Evolutionary conservation across 1,140 invertebrate species (phyloP).

Genomic region (Samia ricini): DNA sequence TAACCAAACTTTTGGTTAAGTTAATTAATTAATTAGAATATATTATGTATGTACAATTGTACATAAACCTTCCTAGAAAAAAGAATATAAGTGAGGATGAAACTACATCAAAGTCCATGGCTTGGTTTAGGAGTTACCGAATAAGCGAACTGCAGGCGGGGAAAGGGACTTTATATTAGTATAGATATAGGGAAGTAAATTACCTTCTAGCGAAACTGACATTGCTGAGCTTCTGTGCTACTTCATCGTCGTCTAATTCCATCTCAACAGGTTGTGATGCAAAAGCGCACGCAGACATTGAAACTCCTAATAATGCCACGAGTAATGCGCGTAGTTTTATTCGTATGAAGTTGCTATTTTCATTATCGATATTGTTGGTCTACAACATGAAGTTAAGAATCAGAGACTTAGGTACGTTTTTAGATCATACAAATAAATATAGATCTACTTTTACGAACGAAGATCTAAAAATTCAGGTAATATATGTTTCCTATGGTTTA

Average conservation of each 20-base stretch:
- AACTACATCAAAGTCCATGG: neutral
- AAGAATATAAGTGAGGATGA: too few species aligned
- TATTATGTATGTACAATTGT: too few species aligned
- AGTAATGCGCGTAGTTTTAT: conserved; percentile 55
- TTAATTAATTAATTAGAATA: too few species aligned
- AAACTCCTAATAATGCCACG: conserved; percentile 59
- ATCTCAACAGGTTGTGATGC: conserved; percentile 63
- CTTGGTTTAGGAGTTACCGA: too few species aligned
- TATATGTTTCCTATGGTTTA: too few species aligned
- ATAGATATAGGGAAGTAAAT: neutral
- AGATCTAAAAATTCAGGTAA: too few species aligned
- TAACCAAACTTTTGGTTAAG: too few species aligned
- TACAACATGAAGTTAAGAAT: conserved; percentile 9
- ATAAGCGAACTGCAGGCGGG: neutral
- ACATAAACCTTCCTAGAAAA: too few species aligned
- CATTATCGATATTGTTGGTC: conserved; percentile 22
- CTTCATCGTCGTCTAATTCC: conserved; percentile 60
- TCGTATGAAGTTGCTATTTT: conserved; percentile 38
- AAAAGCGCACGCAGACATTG: conserved; percentile 65
- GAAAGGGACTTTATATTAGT: neutral
- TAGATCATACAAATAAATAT: too few species aligned
- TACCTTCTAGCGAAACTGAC: conserved; percentile 66
- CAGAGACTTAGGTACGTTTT: too few species aligned
- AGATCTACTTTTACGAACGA: too few species aligned
- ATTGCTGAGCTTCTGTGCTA: conserved; percentile 56